Conservation (phyloP, 1,140 invertebrate genomes). For the Drosophila dunni region DNA sequence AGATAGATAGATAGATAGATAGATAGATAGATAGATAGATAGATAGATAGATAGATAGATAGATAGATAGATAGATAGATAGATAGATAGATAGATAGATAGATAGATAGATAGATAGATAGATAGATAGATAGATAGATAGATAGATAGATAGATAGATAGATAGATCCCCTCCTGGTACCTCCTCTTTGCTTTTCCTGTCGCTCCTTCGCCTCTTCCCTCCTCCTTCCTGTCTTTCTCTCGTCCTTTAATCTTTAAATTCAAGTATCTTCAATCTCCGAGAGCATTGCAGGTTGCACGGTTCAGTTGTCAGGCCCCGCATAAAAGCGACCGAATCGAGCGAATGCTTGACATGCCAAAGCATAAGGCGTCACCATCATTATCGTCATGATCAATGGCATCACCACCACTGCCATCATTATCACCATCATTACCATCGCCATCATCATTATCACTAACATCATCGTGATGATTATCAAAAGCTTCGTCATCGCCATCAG, state of each 20-base stretch:
- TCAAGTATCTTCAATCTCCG: background rate
- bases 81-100: background rate
- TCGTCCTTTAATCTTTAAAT: background rate
- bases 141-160: background rate
- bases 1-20: no score
- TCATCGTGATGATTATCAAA: background rate
- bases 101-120: constrained; percentile 5
- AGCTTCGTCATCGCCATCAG: constrained; percentile 35
- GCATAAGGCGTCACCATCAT: background rate
- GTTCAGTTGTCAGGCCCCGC: constrained; percentile 22
- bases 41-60: no score
- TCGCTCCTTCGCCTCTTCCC: no score
- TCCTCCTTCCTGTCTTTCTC: no score
- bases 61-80: no score
- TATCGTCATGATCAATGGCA: background rate
- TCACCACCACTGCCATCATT: background rate
- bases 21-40: no score
- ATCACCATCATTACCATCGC: constrained; percentile 1
- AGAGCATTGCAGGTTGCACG: constrained; percentile 18
- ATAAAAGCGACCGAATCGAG: constrained; percentile 3
- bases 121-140: background rate
- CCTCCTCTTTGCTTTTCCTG: no score
- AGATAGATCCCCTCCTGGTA: no score
- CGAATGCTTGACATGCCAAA: constrained; percentile 14
- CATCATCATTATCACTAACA: constrained; percentile 1